These are phyloP conservation scores for Potamilus streckersoni DNA, from an alignment of 1,140 invertebrate genomes.

Conservation along the genomic window DNA sequence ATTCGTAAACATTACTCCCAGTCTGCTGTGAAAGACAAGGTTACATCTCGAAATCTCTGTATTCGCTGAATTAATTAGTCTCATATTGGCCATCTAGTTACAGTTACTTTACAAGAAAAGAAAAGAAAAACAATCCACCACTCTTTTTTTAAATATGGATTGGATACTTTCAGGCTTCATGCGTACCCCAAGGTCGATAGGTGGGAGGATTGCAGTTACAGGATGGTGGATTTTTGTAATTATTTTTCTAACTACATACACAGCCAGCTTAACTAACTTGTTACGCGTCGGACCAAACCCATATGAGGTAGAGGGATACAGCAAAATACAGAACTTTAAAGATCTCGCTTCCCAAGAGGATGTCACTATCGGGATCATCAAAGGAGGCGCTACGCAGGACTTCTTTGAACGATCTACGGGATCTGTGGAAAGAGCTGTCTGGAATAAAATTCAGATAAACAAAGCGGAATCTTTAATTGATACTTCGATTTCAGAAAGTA, in stretches of 20 bases:
- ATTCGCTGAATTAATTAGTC: too few relatives aligned
- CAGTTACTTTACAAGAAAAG: too few relatives aligned
- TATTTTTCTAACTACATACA: conserved; percentile 52
- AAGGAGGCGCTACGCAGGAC: not conserved
- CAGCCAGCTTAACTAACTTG: conserved; percentile 49
- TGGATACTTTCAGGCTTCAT: conserved; percentile 33
- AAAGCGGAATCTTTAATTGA: not conserved
- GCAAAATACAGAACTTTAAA: conserved; percentile 82
- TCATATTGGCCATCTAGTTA: too few relatives aligned
- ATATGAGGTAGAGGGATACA: conserved; percentile 86
- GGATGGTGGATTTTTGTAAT: conserved; percentile 59
- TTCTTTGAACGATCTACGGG: not conserved
- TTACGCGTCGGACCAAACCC: conserved; percentile 29
- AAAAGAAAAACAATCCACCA: too few relatives aligned
- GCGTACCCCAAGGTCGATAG: conserved; percentile 40
- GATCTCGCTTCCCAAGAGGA: conserved; percentile 80
- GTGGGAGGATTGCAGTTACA: conserved; percentile 43
- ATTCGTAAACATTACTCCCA: too few relatives aligned
- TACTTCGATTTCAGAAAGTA: conserved; percentile 14
- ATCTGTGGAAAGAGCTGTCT: not conserved
- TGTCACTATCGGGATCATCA: not conserved
- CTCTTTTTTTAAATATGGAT: not conserved
- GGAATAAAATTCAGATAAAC: not conserved
- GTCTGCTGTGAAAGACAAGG: too few relatives aligned
- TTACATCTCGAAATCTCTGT: too few relatives aligned